Evolutionary conservation across 2,797 vertebrate genomes (phyloP), one percentile per base, ranked within the genome.

Genomic region (Channa striata): DNA sequence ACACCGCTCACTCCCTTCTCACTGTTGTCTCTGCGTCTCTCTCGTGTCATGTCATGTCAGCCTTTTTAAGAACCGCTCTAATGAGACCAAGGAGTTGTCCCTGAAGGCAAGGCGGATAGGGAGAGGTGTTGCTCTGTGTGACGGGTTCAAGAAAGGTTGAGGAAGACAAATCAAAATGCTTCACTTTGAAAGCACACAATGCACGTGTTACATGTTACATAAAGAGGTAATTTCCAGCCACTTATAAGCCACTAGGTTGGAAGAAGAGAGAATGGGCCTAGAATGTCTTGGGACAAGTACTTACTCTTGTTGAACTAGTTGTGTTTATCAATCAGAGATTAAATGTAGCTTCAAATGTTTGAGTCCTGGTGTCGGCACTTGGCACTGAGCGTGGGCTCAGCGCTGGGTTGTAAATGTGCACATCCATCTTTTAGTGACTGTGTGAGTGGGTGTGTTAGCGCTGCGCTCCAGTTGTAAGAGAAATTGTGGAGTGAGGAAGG

Each of bases 1-100:
- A 72, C 64, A 17, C 19, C 52, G 61, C 16, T 14, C 17, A 19
- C 40, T 63, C 39, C 30, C 23, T 50, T 44, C 30, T 64, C 58
- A 20, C 30, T 34, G 58, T 53, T 62, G 61, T 68, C 0, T 37
- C 30, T 25, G 36, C 34, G 25, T 34, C 53, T 69, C 47, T 57
- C 2, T 84, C 80, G 21, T 79, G 82, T 89, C 84, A 37, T 68
- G 77, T 87, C 79, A 61, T 59, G 85, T 78, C 73, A 50, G 40
- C 72, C 23, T 74, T 77, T 43, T 53, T 67, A 57, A 53, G 19
- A 40, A 0, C 49, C 23, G 2, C 54, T 47, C 13, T 81, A 68
- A 80, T 72, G 43, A 75, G 30, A 46, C 50, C 23, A 44, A 12
- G n/a, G 75, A 75, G 17, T 77, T 2, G 1, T 4, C 74, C 89